Evolutionary conservation across 1,140 invertebrate species (phyloP), one percentile per base, ranked within the genome.

Genomic region (Tenebrio molitor): DNA sequence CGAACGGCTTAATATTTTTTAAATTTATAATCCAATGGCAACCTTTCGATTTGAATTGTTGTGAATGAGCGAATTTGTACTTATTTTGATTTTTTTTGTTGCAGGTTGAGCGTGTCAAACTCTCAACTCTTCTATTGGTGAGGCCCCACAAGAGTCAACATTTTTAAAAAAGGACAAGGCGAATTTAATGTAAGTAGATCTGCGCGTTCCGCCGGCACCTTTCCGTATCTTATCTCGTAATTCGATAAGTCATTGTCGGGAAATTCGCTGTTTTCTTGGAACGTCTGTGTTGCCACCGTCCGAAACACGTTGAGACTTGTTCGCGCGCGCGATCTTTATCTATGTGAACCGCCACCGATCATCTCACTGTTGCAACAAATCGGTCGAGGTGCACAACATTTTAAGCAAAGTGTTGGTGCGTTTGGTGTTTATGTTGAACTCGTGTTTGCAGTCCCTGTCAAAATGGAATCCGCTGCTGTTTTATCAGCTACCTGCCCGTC

Each of bases 71-170:
- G 25, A 29, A 4, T 29, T 19, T 16, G 34, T 4, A 63, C 14
- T 39, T 3, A 29, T 29, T 8, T 29, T 29, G 25, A 3, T 3
- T 29, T 29, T 64, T 64, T 29, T 46, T 33, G n/a, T 74, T 76
- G 12, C 42, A 77, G 76, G 76, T 77, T 77, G 76, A 72, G 76
- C 62, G 76, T 70, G 71, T 33, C 34, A 25, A 12, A 69, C 72
- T 41, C 76, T 77, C 76, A 76, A 76, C 76, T 74, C 74, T 76
- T 72, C 67, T 65, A 36, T 64, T 76, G 72, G 67, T 77, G 70
- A 71, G 70, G 33, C 41, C 21, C 41, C 33, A 63, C 16, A 66
- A 50, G 46, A 72, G 73, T 69, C 75, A 77, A 76, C 62, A 77
- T 77, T 77, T 76, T 67, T 72, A 64, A 70, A 74, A 72, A 42